Evolutionary conservation across 92 coral and sea anemone species (phyloP), one percentile per base, ranked within the genome.

Genomic region (Heliopora coerulea): DNA sequence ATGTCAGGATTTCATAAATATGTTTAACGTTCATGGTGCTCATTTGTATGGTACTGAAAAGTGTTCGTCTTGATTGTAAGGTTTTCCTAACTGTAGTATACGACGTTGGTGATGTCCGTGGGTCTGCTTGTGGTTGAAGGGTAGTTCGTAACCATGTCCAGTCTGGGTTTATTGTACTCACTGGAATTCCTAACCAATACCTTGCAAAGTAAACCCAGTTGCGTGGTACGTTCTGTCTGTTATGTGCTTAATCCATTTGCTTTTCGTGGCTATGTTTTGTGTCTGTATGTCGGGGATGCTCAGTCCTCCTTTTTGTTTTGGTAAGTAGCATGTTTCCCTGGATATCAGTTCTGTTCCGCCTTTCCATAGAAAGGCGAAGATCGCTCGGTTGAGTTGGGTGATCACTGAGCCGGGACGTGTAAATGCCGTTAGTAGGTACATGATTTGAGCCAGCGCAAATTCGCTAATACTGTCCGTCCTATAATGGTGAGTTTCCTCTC

Each of bases 381-480:
- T 25, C 0, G 41, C 61, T 24, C 35, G 28, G 3, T 59, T 17
- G 14, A 85, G 27, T 52, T 56, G 52, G 1, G 80, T 76, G 59
- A 44, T 31, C 0, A 75, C 65, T 23, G 44, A 27, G 8, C 48
- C 62, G 1, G 85, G 88, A 76, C 74, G 56, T 0, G 58, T 50
- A 4, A 65, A 54, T 1, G 80, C 79, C 1, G 84, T 57, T 0
- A 80, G 79, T 3, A 74, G 73, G 49, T 80, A 80, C 74, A 78
- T 72, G 1, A 85, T 65, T 0, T 74, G 64, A 6, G 83, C 79
- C 18, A 81, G 39, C 24, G 69, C 83, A 18, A 59, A 74, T n/a
- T n/a, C n/a, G n/a, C n/a, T n/a, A n/a, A n/a, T n/a, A n/a, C n/a
- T n/a, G n/a, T n/a, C n/a, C n/a, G n/a, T n/a, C n/a, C n/a, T n/a